Conservation (phyloP, 2,113 vertebrate genomes). For the Menidia beryllina region DNA sequence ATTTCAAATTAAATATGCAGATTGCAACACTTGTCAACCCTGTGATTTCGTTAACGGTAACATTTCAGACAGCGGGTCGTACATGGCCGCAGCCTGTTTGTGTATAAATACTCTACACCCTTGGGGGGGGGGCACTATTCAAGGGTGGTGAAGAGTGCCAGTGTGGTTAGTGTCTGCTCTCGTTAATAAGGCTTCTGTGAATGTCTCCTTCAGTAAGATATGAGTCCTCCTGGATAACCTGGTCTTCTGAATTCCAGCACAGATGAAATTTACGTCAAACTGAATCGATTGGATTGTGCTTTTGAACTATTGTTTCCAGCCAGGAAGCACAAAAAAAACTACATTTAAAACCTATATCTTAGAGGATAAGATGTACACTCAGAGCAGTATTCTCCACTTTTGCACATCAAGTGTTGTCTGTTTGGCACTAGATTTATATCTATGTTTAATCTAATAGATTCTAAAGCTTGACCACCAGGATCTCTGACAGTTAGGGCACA, state of each 20-base stretch:
- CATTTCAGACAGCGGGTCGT: not conserved
- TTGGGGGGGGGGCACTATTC: not conserved
- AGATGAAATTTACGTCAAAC: not conserved
- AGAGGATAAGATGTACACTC: not conserved
- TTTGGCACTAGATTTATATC: slow-evolving; percentile 1
- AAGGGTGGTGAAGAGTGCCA: too few species aligned
- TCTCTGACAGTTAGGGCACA: slow-evolving; percentile 36
- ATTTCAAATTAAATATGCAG: too few species aligned
- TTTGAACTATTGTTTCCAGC: not conserved
- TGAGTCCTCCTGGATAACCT: not conserved
- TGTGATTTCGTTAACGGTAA: not conserved
- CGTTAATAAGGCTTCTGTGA: too few species aligned
- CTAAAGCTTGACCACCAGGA: slow-evolving; percentile 18
- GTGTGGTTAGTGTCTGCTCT: too few species aligned
- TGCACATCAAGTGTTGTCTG: slow-evolving; percentile 6
- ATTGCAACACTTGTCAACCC: too few species aligned
- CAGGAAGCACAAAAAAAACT: not conserved
- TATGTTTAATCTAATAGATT: not conserved
- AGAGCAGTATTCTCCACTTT: not conserved
- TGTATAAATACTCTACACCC: too few species aligned
- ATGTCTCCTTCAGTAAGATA: not conserved
- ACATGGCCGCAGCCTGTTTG: too few species aligned
- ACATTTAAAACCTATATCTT: not conserved
- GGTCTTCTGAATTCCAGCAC: not conserved
- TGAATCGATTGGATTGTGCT: too few species aligned